Percentiles rank a stretch among this genome's conserved stretches.
phyloP scores from a whole-genome alignment of 1,140 invertebrate species.

The Anastatus disparis region DNA sequence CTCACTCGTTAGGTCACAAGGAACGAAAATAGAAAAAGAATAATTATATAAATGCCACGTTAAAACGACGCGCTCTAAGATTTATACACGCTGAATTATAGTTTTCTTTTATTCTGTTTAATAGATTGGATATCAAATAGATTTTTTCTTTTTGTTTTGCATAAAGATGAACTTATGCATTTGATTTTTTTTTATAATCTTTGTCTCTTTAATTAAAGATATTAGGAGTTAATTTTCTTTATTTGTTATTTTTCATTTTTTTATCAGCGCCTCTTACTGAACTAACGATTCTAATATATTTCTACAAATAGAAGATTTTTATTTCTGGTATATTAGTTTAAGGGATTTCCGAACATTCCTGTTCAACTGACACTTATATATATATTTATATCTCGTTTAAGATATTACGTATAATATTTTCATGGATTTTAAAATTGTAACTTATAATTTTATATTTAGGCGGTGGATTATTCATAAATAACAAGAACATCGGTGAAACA shows the following conservation, averaged over 20 bases:
- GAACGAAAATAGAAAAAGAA: constrained; percentile 38
- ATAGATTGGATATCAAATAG: no score
- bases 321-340: constrained; percentile 18
- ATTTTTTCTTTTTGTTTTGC: no score
- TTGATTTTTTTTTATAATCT: neutral
- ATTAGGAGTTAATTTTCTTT: constrained; percentile 26
- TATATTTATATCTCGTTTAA: constrained; percentile 19
- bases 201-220: constrained; percentile 26
- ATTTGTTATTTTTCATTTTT: constrained; percentile 27
- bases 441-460: constrained; percentile 37
- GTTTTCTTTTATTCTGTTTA: constrained; percentile 34
- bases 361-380: constrained; percentile 24
- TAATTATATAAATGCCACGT: constrained; percentile 41
- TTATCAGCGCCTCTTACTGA: constrained; percentile 22
- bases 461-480: constrained; percentile 38
- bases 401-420: constrained; percentile 15
- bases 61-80: constrained; percentile 38
- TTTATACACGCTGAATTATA: constrained; percentile 34
- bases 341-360: constrained; percentile 31
- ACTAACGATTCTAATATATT: constrained; percentile 19
- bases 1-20: neutral
- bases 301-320: constrained; percentile 27
- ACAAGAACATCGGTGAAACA: constrained; percentile 38
- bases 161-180: no score
- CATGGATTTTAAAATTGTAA: constrained; percentile 34